Percentiles rank a stretch among this genome's conserved stretches.
phyloP scores from a whole-genome alignment of 2,797 vertebrate species.

The Thripadectes ignobilis region DNA sequence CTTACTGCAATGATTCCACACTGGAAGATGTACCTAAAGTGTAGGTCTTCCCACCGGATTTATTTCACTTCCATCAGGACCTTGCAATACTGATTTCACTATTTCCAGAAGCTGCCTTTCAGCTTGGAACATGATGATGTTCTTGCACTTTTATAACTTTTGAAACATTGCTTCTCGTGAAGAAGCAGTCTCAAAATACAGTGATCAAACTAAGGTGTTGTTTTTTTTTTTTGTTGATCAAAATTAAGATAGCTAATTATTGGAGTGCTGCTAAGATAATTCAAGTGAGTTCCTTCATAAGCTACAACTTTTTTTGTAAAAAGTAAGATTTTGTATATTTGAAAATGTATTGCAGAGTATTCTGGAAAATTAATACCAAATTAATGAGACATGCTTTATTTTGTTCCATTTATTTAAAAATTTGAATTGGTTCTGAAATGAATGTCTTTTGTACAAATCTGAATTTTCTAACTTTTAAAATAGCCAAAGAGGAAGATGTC shows the following conservation, averaged over 20 bases:
- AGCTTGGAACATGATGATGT: conserved; percentile 24
- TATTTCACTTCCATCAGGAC: not conserved
- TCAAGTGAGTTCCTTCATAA: conserved; percentile 36
- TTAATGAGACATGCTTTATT: conserved; percentile 36
- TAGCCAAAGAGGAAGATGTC: conserved; percentile 51
- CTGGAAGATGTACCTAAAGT: not conserved
- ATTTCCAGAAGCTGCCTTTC: conserved; percentile 34
- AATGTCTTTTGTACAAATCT: conserved; percentile 56
- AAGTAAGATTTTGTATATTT: conserved; percentile 59
- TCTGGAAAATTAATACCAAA: conserved; percentile 53
- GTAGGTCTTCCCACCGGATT: not conserved
- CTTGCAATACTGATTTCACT: not conserved
- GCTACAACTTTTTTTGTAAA: conserved; percentile 47
- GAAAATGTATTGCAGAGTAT: conserved; percentile 47
- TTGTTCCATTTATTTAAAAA: conserved; percentile 52
- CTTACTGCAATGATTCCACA: not conserved
- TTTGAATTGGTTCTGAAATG: conserved; percentile 38
- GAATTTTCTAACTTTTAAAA: conserved; percentile 58
- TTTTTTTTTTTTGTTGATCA: not conserved
- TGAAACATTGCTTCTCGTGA: conserved; percentile 33
- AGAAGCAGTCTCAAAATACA: conserved; percentile 46
- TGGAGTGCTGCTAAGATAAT: conserved; percentile 37
- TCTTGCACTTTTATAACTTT: conserved; percentile 51
- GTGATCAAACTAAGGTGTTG: conserved; percentile 17
- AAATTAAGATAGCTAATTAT: conserved; percentile 17